Evolutionary conservation across 2,113 vertebrate species (phyloP).

Genomic region (Odobenus rosmarus): DNA sequence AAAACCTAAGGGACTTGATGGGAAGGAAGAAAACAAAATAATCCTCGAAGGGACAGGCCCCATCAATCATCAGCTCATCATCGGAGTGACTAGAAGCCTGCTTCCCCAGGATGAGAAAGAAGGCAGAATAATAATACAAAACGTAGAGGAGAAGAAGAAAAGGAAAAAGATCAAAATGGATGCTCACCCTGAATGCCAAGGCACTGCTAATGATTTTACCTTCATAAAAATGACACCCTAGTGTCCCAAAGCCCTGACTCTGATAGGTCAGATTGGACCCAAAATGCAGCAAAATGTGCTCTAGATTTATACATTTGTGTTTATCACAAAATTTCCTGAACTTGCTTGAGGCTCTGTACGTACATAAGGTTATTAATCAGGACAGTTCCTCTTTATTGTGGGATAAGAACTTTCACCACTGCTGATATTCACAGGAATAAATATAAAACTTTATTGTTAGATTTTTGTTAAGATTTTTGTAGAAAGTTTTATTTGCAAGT

Average conservation of each 20-base stretch:
- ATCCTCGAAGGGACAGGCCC: background rate
- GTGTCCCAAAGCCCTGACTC: background rate
- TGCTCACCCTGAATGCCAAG: background rate
- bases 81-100: background rate
- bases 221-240: background rate
- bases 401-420: background rate
- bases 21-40: conserved; percentile 31
- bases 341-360: background rate
- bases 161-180: background rate
- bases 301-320: background rate
- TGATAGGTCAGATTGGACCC: background rate
- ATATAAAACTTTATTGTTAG: conserved; percentile 3
- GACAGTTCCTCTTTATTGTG: background rate
- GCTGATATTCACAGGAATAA: conserved; percentile 20
- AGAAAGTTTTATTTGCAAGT: conserved; percentile 63
- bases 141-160: background rate
- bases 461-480: conserved; percentile 32
- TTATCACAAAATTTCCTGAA: conserved; percentile 26
- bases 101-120: background rate
- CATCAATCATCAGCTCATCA: background rate
- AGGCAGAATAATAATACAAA: background rate
- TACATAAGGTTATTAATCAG: conserved; percentile 17
- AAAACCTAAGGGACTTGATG: background rate
- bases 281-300: background rate
- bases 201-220: background rate